Evolutionary conservation across 2,113 vertebrate species (phyloP).

Genomic region (Orthonyx spaldingii): DNA sequence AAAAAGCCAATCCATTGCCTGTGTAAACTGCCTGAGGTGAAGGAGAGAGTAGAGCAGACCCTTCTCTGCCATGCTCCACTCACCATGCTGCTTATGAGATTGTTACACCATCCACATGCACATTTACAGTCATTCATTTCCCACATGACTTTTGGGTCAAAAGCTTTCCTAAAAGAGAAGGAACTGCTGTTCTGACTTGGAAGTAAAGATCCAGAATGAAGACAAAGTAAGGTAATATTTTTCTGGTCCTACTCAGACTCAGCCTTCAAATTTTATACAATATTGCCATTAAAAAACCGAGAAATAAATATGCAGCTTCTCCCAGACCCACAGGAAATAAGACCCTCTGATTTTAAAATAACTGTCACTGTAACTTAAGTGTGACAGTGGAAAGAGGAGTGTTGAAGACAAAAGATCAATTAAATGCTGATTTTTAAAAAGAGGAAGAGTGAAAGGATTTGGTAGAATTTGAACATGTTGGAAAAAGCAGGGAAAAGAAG

Average conservation of each 20-base stretch:
- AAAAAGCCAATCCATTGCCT: background rate
- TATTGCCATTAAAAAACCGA: background rate
- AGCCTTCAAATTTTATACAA: background rate
- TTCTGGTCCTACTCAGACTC: background rate
- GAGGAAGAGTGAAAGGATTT: background rate
- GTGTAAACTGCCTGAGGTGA: background rate
- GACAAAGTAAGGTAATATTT: background rate
- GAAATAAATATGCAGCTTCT: background rate
- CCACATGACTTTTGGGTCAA: background rate
- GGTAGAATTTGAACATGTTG: background rate
- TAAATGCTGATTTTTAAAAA: background rate
- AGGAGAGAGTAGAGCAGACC: background rate
- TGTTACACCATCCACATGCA: background rate
- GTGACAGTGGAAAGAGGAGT: background rate
- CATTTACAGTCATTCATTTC: background rate
- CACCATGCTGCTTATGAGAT: background rate
- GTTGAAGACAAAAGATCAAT: background rate
- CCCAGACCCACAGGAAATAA: background rate
- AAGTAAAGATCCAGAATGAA: background rate
- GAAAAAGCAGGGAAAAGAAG: background rate
- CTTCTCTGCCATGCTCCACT: background rate
- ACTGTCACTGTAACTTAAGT: background rate
- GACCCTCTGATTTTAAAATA: background rate
- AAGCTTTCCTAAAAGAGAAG: background rate
- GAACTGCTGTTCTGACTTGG: background rate